A percentile compares a stretch with the other conserved stretches of the same genome.
These are phyloP conservation scores for Heterodera schachtii DNA, from an alignment of 1,140 invertebrate genomes.

Conservation along the genomic window DNA sequence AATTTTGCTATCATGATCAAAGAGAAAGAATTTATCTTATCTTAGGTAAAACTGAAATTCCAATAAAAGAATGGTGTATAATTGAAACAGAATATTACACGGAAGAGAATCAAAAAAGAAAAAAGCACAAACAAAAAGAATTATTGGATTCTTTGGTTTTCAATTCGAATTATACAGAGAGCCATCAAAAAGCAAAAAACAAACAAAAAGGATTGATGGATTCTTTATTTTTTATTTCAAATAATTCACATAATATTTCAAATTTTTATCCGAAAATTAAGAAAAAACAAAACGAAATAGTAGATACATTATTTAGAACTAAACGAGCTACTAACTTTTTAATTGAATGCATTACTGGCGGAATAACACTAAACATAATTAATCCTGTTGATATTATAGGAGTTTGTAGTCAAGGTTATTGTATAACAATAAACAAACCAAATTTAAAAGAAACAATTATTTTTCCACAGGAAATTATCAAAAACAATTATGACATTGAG, in stretches of 20 bases:
- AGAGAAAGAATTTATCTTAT: background rate
- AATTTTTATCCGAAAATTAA: too few relatives aligned
- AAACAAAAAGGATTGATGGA: too few relatives aligned
- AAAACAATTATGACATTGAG: background rate
- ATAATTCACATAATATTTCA: too few relatives aligned
- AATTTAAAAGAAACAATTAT: background rate
- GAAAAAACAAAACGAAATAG: too few relatives aligned
- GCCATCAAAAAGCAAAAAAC: too few relatives aligned
- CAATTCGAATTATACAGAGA: too few relatives aligned
- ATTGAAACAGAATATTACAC: background rate
- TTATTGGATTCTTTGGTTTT: too few relatives aligned
- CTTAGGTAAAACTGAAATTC: background rate
- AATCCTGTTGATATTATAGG: background rate
- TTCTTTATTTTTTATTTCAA: too few relatives aligned
- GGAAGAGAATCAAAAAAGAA: background rate
- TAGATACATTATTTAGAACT: too few relatives aligned
- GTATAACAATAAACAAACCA: background rate
- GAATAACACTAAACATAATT: background rate
- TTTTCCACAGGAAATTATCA: background rate
- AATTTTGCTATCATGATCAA: conserved; percentile 15
- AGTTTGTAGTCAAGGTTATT: background rate
- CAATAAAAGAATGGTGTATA: conserved; percentile 10
- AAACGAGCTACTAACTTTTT: too few relatives aligned
- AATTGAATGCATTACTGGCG: background rate
- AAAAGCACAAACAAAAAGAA: too few relatives aligned